A percentile compares a stretch with the other conserved stretches of the same genome.
phyloP scores from a whole-genome alignment of 2,797 vertebrate species.

The Chaetophractus vellerosus region DNA sequence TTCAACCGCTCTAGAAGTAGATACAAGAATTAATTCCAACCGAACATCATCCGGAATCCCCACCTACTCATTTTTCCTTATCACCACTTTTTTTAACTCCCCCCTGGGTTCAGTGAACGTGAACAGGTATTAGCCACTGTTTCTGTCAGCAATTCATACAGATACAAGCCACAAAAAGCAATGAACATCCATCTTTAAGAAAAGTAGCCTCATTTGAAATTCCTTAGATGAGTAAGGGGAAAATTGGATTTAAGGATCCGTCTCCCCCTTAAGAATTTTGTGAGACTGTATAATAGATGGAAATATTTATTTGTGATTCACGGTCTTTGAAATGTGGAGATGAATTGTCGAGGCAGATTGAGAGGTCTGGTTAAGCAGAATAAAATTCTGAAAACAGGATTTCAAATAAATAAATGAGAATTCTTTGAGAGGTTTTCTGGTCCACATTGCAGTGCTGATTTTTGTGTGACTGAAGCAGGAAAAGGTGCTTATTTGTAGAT shows the following conservation, averaged over 20 bases:
- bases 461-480: background rate
- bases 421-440: background rate
- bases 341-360: background rate
- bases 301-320: constrained; percentile 37
- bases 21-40: background rate
- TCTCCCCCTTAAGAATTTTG: background rate
- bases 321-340: constrained; percentile 28
- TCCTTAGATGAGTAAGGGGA: background rate
- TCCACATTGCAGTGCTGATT: background rate
- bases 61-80: background rate
- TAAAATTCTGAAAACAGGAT: constrained; percentile 4
- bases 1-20: background rate
- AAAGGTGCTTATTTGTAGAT: background rate
- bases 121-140: background rate
- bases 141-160: background rate
- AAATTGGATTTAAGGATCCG: background rate
- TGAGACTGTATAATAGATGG: background rate
- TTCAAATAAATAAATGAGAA: constrained; percentile 28
- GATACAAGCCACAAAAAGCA: background rate
- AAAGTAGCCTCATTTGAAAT: constrained; percentile 37
- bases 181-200: background rate
- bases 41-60: background rate
- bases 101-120: background rate
- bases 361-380: background rate
- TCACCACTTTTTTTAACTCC: background rate